Base-by-base conservation (phyloP, 2,888 invertebrate genomes). In the Oscheius sp. region DNA sequence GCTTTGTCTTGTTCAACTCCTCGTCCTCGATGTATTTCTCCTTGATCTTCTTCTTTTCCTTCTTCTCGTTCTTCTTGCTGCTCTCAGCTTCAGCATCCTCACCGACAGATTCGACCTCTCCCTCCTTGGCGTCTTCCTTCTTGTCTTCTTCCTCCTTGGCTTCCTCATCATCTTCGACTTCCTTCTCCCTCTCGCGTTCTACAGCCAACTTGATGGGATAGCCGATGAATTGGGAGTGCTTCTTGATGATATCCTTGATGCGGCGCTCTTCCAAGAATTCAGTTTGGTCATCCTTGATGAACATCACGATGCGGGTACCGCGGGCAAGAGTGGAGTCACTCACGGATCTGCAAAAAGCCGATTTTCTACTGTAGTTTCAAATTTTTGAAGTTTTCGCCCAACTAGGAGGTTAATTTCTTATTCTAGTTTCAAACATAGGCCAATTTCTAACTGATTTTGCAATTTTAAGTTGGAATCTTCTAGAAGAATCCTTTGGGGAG, bases 21-120 rank as follows among this genome's bases (percentile, higher is more conserved):
- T 98, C 97, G 87, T 97, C 96, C 87, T 97, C 97, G 0, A 92
- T 92, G 89, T 96, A 98, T 88, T 96, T 97, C 86, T 97, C 97
- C 88, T 90, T 96, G 86, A 97, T 93, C 53, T 94, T 97, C 89
- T 96, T 97, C 90, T 94, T 95, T 88, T 95, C 94, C 88, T 93
- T 92, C 50, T 83, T 80, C 3, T 37, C 42, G 27, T 65, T 53
- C 90, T 91, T 85, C n/a, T n/a, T n/a, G n/a, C n/a, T n/a, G n/a
- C n/a, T n/a, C 79, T 91, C 87, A 89, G 92, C 92, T 39, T 91
- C 91, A 33, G 88, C 89, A 48, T 90, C 87, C 31, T 82, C 85
- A 48, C 74, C 79, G 67, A 92, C 92, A 78, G 92, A 92, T 78
- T 92, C 92, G 3, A 91, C 90, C 71, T 91, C 91, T 66, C 91